Percentiles rank a stretch among this genome's conserved stretches.
Evolutionary conservation across 2,797 vertebrate genomes (phyloP).

Genomic region (Cheirogaleus major): DNA sequence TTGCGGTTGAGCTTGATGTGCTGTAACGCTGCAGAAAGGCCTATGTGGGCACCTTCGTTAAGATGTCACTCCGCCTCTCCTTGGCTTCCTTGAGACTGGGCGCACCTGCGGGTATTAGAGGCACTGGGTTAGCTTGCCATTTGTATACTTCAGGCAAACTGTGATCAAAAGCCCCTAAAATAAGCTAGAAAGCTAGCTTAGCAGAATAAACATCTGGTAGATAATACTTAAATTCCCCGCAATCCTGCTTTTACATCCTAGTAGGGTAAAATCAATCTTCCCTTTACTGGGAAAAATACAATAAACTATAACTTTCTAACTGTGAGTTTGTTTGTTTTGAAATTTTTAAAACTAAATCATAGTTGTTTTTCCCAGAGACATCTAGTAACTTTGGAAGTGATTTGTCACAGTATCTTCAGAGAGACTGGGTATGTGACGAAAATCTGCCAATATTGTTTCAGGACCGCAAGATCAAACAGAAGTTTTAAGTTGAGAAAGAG

Average conservation of each 20-base stretch:
- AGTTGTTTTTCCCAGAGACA: constrained; percentile 36
- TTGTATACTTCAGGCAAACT: constrained; percentile 64
- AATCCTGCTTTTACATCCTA: constrained; percentile 60
- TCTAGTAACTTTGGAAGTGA: constrained; percentile 10
- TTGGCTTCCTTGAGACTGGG: not conserved
- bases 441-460: not conserved
- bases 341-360: constrained; percentile 56
- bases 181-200: constrained; percentile 59
- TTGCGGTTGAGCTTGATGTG: accelerated
- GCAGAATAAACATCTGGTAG: constrained; percentile 60
- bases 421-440: not conserved
- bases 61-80: not conserved
- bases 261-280: constrained; percentile 69
- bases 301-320: constrained; percentile 51
- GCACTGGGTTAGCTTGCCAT: not conserved
- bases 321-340: constrained; percentile 32
- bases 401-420: not conserved
- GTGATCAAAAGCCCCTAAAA: constrained; percentile 64
- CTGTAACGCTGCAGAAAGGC: not conserved
- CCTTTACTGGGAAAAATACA: constrained; percentile 53
- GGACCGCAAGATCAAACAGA: not conserved
- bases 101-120: not conserved
- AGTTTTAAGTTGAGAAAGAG: not conserved
- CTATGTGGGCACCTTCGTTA: accelerated
- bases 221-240: constrained; percentile 64